Base-by-base conservation (phyloP, 64 coral and sea anemone genomes). In the Porites lutea region DNA sequence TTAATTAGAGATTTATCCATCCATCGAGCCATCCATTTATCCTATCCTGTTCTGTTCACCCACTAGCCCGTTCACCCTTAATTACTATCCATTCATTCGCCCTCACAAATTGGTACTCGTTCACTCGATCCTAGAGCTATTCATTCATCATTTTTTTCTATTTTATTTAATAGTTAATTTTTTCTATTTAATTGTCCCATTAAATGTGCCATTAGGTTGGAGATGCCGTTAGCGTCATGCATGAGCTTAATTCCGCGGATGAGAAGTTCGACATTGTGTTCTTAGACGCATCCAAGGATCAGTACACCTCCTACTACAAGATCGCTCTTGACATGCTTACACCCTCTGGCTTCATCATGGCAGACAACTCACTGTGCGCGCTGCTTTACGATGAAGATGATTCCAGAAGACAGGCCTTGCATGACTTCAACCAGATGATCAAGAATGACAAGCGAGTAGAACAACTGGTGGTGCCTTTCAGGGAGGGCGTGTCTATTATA, bases 401-500 rank as follows among this genome's bases (percentile, higher is more conserved):
- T 20, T 79, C 75, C 13, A 65, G 84, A 71, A 78, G 83, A 12
- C 91, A 88, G 13, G 86, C 75, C 11, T 75, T 93, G 6, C 91
- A 93, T 59, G 92, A 93, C 12, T 93, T 93, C 60, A 93, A 93
- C 52, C 92, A 93, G 52, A 79, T 93, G 86, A 75, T 93, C 0
- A 93, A 93, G 48, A 77, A 93, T 55, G 91, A 93, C 9, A 75
- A 67, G 87, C 59, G 91, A 44, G 91, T 93, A 1, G 91, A 93
- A 48, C 83, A 93, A 78, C 48, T 93, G 19, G 72, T 88, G 19
- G 48, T 93, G 37, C 83, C 91, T 22, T 67, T 93, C 59, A 93
- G 91, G 69, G 91, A 93, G n/a, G 91, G 91, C n/a, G 16, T 93
- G 9, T 87, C 91, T 6, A 70, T 93, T 6, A 92, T 93, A 6